These are phyloP conservation scores for Oreotragus oreotragus DNA, from an alignment of 2,113 vertebrate species.

Conservation along the genomic window DNA sequence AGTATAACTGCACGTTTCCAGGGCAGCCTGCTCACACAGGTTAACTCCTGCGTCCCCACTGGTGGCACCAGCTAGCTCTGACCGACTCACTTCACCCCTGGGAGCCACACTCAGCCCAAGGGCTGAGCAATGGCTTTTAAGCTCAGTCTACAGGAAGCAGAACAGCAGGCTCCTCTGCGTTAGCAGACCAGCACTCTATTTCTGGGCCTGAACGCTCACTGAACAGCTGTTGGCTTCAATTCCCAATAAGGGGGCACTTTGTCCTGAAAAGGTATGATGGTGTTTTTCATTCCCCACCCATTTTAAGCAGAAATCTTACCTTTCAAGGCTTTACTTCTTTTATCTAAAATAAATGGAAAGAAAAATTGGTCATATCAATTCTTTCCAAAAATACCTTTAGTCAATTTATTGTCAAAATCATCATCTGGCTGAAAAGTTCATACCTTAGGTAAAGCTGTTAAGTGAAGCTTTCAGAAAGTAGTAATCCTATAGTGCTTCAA, in stretches of 20 bases:
- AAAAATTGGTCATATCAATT: background rate
- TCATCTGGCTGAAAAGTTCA: background rate
- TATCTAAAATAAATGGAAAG: constrained; percentile 57
- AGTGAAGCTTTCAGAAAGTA: background rate
- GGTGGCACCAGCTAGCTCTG: background rate
- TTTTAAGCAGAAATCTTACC: constrained; percentile 52
- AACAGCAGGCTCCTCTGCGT: background rate
- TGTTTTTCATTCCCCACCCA: background rate
- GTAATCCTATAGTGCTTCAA: rapidly evolving
- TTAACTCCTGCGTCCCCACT: rapidly evolving
- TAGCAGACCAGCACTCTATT: background rate
- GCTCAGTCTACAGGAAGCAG: background rate
- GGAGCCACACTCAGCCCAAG: background rate
- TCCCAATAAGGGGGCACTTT: background rate
- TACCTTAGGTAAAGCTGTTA: rapidly evolving
- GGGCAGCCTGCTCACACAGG: rapidly evolving
- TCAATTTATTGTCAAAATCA: rapidly evolving
- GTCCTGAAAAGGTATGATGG: background rate
- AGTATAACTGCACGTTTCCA: rapidly evolving
- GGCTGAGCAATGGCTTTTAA: background rate
- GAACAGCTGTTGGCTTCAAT: background rate
- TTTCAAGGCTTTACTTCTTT: constrained; percentile 71
- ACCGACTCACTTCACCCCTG: rapidly evolving
- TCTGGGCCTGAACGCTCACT: rapidly evolving
- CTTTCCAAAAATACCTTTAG: background rate